phyloP scores from a whole-genome alignment of 1,140 invertebrate species.

The Nymphalis io region DNA sequence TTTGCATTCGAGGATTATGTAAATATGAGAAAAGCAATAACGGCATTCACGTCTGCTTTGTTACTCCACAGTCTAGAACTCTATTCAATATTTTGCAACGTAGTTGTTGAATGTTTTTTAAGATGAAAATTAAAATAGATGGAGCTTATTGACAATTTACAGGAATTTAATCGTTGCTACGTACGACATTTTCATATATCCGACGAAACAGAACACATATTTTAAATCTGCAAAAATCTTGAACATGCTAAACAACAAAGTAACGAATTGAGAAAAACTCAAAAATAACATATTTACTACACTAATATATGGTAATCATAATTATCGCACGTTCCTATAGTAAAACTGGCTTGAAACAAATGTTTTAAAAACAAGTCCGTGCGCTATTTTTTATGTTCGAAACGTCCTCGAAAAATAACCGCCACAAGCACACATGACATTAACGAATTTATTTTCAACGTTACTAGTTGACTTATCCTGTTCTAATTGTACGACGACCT shows the following conservation, averaged over 20 bases:
- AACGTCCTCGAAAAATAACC: conserved; percentile 74
- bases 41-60: conserved; percentile 25
- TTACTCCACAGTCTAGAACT: conserved; percentile 30
- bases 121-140: conserved; percentile 1
- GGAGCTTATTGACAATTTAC: background rate
- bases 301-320: background rate
- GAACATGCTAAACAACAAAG: background rate
- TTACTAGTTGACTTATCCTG: conserved; percentile 20
- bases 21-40: conserved; percentile 30
- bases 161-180: too few species aligned
- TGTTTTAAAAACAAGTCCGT: conserved; percentile 47
- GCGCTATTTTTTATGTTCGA: conserved; percentile 31
- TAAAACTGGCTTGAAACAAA: conserved; percentile 21
- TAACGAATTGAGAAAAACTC: background rate
- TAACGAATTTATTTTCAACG: conserved; percentile 47
- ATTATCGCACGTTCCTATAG: conserved; percentile 13
- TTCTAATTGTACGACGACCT: background rate
- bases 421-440: conserved; percentile 51
- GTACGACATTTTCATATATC: too few species aligned
- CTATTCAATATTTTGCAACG: conserved; percentile 47
- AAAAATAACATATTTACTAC: background rate
- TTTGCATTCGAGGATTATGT: conserved; percentile 10
- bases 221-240: too few species aligned
- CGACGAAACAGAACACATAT: too few species aligned
- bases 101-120: conserved; percentile 14